Evolutionary conservation across 2,888 invertebrate species (phyloP).

Genomic region (Drosophila putrida): DNA sequence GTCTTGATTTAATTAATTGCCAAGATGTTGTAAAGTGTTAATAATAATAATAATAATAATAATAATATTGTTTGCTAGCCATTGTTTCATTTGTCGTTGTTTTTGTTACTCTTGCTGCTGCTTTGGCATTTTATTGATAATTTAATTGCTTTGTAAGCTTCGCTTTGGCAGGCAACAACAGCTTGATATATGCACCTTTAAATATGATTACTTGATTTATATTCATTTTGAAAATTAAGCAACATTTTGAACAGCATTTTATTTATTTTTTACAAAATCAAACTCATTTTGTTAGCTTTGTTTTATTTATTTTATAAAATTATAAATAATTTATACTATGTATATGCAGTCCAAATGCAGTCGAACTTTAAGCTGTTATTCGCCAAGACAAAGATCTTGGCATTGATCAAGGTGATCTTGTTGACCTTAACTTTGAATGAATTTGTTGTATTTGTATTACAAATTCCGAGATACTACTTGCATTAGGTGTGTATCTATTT

Average conservation of each 20-base stretch:
- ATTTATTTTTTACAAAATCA: background rate
- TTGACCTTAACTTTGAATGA: constrained; percentile 9
- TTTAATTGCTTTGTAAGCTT: constrained; percentile 52
- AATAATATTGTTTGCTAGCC: constrained; percentile 19
- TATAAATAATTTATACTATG: background rate
- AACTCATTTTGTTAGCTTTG: constrained; percentile 18
- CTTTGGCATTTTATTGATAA: constrained; percentile 44
- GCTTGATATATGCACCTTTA: constrained; percentile 1
- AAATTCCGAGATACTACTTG: background rate
- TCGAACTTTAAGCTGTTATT: background rate
- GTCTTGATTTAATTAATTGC: constrained; percentile 72
- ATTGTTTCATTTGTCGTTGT: constrained; percentile 22
- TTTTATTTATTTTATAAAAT: constrained; percentile 9
- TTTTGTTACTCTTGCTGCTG: constrained; percentile 1
- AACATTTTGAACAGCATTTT: constrained; percentile 3
- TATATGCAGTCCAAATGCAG: background rate
- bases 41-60: constrained; percentile 12
- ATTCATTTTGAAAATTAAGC: background rate
- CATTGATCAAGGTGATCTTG: constrained; percentile 12
- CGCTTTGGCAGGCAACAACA: background rate
- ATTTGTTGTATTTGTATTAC: background rate
- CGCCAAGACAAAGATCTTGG: background rate
- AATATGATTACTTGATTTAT: constrained; percentile 14
- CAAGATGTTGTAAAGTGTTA: constrained; percentile 66
- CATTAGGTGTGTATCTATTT: no score